Evolutionary conservation across 1,140 invertebrate genomes (phyloP).

Genomic region (Watersipora subatra): DNA sequence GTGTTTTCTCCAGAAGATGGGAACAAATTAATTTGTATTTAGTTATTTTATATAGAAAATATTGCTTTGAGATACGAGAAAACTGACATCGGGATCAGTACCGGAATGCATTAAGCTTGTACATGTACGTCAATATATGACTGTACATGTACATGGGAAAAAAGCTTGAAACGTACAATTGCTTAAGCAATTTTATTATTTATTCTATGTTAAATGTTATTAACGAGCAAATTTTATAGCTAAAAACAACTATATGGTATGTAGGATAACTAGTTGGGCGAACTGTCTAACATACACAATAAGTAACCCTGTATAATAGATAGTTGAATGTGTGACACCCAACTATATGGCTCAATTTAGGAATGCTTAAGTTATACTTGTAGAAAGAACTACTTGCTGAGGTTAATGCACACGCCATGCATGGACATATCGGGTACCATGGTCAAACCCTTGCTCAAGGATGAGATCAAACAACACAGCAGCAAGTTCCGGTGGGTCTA

Average conservation of each 20-base stretch:
- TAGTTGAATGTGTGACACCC: no score
- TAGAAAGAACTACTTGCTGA: not conserved
- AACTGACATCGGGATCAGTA: no score
- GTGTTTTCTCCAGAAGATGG: no score
- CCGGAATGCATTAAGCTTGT: no score
- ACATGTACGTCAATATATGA: no score
- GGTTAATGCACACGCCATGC: not conserved
- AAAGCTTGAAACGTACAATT: no score
- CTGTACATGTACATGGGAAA: no score
- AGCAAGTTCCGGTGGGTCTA: not conserved
- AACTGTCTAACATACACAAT: not conserved
- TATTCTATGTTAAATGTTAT: not conserved
- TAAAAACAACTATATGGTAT: not conserved
- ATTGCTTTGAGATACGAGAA: no score
- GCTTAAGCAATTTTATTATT: no score
- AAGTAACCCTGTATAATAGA: not conserved
- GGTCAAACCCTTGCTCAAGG: not conserved
- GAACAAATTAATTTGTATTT: no score
- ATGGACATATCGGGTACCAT: not conserved
- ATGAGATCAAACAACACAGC: not conserved
- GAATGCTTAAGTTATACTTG: not conserved
- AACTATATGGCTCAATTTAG: no score
- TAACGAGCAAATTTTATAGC: not conserved
- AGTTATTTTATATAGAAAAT: no score
- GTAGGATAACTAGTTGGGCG: not conserved